Percentiles rank a stretch among this genome's conserved stretches.
Evolutionary conservation across 2,113 vertebrate species (phyloP).

Genomic region (Pionites leucogaster): DNA sequence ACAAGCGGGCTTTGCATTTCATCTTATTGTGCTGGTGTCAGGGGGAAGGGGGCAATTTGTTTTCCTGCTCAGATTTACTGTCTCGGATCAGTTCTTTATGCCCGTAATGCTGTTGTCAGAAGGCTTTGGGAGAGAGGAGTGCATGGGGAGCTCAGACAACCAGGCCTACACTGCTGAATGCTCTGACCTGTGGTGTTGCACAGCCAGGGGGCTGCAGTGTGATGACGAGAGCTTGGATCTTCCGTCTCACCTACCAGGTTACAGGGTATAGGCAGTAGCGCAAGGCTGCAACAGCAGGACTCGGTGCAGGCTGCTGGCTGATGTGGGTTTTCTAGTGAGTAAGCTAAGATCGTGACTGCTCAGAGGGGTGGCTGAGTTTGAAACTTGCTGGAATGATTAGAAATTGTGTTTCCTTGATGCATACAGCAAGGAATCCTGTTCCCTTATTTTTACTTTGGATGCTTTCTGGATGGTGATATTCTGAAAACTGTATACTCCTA

Average conservation of each 20-base stretch:
- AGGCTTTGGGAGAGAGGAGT: neutral
- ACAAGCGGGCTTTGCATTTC: neutral
- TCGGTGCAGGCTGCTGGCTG: neutral
- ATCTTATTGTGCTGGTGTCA: neutral
- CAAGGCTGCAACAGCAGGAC: neutral
- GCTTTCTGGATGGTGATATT: neutral
- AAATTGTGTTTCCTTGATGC: neutral
- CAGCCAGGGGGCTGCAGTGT: neutral
- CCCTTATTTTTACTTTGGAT: neutral
- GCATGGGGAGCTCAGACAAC: neutral
- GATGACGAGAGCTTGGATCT: neutral
- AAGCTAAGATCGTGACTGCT: neutral
- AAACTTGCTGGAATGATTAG: neutral
- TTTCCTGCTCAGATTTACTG: neutral
- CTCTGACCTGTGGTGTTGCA: neutral
- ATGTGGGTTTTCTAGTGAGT: neutral
- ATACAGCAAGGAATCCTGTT: neutral
- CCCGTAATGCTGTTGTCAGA: accelerated
- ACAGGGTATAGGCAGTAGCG: neutral
- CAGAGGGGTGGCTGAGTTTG: neutral
- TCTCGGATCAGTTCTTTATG: accelerated
- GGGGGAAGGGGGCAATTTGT: neutral
- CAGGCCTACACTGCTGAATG: neutral
- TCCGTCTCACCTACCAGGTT: neutral
- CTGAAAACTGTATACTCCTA: neutral